phyloP scores from a whole-genome alignment of 2,888 invertebrate genomes.

The Napeogenes sylphis region DNA sequence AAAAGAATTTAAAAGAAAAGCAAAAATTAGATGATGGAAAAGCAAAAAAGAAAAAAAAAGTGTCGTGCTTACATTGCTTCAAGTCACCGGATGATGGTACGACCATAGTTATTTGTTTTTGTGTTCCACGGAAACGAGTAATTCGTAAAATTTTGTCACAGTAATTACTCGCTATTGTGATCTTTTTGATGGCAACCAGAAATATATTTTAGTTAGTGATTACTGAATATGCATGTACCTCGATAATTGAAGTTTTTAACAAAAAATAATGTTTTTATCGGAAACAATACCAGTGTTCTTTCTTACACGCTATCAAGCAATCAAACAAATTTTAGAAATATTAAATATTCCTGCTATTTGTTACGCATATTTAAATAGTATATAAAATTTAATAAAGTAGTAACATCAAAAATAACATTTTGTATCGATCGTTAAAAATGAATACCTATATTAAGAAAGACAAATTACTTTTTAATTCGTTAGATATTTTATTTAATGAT shows the following conservation, averaged over 20 bases:
- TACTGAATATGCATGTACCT: neutral
- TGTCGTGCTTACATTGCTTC: slow-evolving; percentile 76
- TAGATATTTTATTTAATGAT: too few relatives aligned
- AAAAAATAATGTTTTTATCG: neutral
- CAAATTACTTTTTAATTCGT: too few relatives aligned
- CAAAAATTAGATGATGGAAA: slow-evolving; percentile 59
- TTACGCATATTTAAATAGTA: too few relatives aligned
- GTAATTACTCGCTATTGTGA: neutral
- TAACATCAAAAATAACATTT: too few relatives aligned
- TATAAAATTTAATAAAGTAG: too few relatives aligned
- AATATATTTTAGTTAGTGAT: neutral
- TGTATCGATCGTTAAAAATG: too few relatives aligned
- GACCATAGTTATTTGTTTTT: slow-evolving; percentile 22
- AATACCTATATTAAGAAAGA: too few relatives aligned
- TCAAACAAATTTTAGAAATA: too few relatives aligned
- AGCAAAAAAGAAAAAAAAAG: slow-evolving; percentile 72
- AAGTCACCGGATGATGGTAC: slow-evolving; percentile 70
- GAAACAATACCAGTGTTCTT: too few relatives aligned
- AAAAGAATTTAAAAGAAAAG: slow-evolving; percentile 52
- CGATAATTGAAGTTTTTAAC: neutral
- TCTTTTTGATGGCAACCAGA: neutral
- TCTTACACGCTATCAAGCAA: too few relatives aligned
- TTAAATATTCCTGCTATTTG: too few relatives aligned
- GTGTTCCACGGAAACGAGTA: slow-evolving; percentile 1
- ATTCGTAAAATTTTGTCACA: neutral